Evolutionary conservation across 1,140 invertebrate species (phyloP).

Genomic region (Muscidifurax raptorellus): DNA sequence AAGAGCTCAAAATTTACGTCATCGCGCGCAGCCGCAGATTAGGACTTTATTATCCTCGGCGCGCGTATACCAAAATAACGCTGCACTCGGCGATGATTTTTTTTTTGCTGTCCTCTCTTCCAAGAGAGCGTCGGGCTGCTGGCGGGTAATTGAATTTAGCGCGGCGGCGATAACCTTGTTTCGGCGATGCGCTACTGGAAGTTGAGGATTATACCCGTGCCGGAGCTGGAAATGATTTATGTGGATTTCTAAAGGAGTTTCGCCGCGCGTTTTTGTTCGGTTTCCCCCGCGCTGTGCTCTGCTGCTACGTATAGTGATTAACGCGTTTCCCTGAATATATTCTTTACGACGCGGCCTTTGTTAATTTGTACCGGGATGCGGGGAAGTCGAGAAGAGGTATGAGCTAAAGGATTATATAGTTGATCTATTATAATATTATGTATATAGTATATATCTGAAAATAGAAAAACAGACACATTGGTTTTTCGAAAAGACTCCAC

Average conservation of each 20-base stretch:
- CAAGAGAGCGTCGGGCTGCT: not conserved
- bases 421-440: too few relatives aligned
- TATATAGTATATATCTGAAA: too few relatives aligned
- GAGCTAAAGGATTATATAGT: not conserved
- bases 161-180: constrained; percentile 10
- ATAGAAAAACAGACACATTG: too few relatives aligned
- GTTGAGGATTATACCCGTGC: not conserved
- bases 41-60: constrained; percentile 18
- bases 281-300: not conserved
- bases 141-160: constrained; percentile 1
- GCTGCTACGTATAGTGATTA: not conserved
- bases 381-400: not conserved
- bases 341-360: not conserved
- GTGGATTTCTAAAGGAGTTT: constrained; percentile 20
- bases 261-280: constrained; percentile 13
- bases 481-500: not conserved
- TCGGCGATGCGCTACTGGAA: not conserved
- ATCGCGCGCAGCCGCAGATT: constrained; percentile 9
- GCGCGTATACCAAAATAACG: not conserved
- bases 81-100: not conserved
- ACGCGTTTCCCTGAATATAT: constrained; percentile 2
- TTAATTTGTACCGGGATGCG: not conserved
- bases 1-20: constrained; percentile 32
- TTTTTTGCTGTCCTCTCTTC: not conserved
- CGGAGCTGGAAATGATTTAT: constrained; percentile 5